Percentiles rank a stretch among this genome's conserved stretches.
Conservation (phyloP, 2,888 invertebrate genomes). For the Ecliptopera silaceata region DNA sequence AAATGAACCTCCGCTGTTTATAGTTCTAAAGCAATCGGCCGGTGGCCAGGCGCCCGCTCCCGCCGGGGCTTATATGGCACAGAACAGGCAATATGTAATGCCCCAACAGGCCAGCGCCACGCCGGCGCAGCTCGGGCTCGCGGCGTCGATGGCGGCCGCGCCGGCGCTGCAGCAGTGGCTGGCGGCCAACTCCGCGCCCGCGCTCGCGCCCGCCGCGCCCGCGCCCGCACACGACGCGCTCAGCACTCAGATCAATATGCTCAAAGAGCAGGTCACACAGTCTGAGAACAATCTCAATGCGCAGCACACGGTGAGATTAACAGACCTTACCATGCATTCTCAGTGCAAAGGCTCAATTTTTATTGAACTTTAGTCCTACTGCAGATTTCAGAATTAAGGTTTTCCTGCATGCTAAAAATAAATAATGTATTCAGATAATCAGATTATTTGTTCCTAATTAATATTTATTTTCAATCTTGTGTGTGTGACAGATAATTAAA, state of each 20-base stretch:
- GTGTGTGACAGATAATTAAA: slow-evolving; percentile 15
- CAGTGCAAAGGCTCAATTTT: background rate
- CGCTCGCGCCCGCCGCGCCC: slow-evolving; percentile 40
- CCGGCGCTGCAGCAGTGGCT: slow-evolving; percentile 77
- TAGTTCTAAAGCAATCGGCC: slow-evolving; percentile 90
- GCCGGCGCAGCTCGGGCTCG: slow-evolving; percentile 82
- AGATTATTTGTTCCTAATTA: background rate
- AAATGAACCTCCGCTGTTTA: slow-evolving; percentile 84
- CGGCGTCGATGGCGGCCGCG: slow-evolving; percentile 78
- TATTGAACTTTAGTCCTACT: background rate
- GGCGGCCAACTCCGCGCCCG: slow-evolving; percentile 64
- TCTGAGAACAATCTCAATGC: slow-evolving; percentile 98
- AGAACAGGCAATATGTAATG: slow-evolving; percentile 83
- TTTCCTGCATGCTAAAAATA: slow-evolving; percentile 18
- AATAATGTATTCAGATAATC: background rate
- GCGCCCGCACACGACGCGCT: slow-evolving; percentile 77
- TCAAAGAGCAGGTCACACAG: slow-evolving; percentile 96
- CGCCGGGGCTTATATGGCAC: slow-evolving; percentile 81
- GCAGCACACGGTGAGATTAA: slow-evolving; percentile 91
- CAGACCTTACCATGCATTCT: background rate
- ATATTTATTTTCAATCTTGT: slow-evolving; percentile 1
- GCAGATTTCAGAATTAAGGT: too few species aligned
- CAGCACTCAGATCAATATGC: slow-evolving; percentile 89
- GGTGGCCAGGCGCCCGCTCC: slow-evolving; percentile 80
- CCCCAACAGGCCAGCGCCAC: slow-evolving; percentile 81